Conservation (phyloP, 2,113 vertebrate species). For the Lasiurus borealis region DNA sequence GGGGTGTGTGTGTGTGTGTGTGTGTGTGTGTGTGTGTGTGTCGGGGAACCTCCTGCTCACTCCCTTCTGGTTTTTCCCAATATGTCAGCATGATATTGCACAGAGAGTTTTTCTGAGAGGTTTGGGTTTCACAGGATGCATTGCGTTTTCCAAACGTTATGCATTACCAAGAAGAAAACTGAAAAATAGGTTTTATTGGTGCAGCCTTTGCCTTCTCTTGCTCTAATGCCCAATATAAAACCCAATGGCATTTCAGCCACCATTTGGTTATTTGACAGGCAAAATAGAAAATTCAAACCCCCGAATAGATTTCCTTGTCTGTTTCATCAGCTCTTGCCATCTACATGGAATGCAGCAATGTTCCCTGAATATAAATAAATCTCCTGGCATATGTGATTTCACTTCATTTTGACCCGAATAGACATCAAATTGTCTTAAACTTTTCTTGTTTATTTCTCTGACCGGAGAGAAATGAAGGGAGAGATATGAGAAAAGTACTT, state of each 20-base stretch:
- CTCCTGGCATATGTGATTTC: not conserved
- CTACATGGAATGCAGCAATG: not conserved
- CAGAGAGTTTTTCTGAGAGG: constrained; percentile 55
- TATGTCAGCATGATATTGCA: constrained; percentile 40
- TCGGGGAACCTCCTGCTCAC: not conserved
- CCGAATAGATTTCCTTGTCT: not conserved
- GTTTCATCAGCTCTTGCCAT: not conserved
- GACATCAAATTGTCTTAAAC: not conserved
- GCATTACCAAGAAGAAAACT: constrained; percentile 43
- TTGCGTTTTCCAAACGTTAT: not conserved
- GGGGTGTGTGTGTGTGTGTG: not conserved
- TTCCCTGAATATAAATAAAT: not conserved
- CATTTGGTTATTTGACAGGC: constrained; percentile 19
- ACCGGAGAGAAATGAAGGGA: not conserved
- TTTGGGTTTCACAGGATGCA: not conserved
- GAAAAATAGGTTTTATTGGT: constrained; percentile 55
- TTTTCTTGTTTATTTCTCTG: constrained; percentile 37
- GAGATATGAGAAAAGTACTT: not conserved
- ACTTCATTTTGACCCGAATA: not conserved
- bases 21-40: not conserved
- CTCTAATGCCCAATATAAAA: not conserved
- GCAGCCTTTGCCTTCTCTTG: constrained; percentile 25
- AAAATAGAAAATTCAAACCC: constrained; percentile 21
- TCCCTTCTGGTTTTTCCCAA: not conserved
- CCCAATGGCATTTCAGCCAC: not conserved